phyloP scores from a whole-genome alignment of 37 sponge, comb jelly and placozoan genomes.

The Bolinopsis microptera region DNA sequence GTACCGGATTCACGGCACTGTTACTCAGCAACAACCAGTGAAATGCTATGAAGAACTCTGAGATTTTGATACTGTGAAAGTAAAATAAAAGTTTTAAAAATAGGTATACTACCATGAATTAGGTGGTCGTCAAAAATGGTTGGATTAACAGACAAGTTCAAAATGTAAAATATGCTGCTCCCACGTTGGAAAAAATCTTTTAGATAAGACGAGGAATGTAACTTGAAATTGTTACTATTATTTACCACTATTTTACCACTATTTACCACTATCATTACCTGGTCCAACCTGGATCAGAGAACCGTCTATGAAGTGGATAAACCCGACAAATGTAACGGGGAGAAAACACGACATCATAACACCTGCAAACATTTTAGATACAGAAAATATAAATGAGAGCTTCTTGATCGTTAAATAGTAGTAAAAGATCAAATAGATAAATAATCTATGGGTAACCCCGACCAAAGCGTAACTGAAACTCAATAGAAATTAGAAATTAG shows the following conservation, averaged over 20 bases:
- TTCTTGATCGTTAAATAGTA: not conserved
- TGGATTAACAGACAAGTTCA: no score
- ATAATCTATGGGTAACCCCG: not conserved
- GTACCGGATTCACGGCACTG: conserved; percentile 63
- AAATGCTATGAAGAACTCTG: conserved; percentile 49
- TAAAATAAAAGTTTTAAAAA: no score
- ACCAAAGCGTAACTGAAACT: not conserved
- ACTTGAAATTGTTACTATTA: no score
- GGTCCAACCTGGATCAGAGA: not conserved
- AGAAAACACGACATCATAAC: conserved; percentile 64
- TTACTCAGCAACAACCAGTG: conserved; percentile 52
- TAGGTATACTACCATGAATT: no score
- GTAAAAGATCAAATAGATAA: not conserved
- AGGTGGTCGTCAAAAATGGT: no score
- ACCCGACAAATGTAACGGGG: conserved; percentile 20
- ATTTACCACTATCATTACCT: no score
- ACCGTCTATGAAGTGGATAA: conserved; percentile 49
- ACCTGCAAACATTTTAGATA: not conserved
- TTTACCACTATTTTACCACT: no score
- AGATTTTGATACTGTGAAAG: no score
- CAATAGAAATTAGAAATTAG: no score
- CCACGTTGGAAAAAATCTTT: no score
- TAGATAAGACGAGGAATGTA: no score
- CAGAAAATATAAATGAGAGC: not conserved
- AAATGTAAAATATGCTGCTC: no score